Evolutionary conservation across 1,140 invertebrate genomes (phyloP).

Genomic region (Drosophila kikkawai): DNA sequence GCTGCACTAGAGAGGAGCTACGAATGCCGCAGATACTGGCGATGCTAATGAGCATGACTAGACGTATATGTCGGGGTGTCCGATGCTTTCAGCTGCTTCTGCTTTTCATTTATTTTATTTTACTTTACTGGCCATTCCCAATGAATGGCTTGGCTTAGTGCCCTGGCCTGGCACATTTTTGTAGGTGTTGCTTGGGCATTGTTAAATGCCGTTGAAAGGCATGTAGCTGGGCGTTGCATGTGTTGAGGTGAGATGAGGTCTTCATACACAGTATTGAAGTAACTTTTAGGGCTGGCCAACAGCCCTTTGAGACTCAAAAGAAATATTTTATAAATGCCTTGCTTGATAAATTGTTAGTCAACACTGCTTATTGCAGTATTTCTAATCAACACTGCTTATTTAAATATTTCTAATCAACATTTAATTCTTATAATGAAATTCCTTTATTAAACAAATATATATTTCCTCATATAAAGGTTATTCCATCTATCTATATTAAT

Average conservation of each 20-base stretch:
- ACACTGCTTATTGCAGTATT: not conserved
- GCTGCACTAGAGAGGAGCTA: conserved; percentile 36
- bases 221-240: conserved; percentile 51
- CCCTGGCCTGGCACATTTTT: conserved; percentile 40
- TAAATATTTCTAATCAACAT: too few species aligned
- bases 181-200: conserved; percentile 62
- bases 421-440: not conserved
- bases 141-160: conserved; percentile 21
- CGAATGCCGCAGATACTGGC: conserved; percentile 20
- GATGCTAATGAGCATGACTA: conserved; percentile 82
- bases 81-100: conserved; percentile 2
- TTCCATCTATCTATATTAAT: too few species aligned
- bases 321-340: not conserved
- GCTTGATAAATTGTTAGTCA: not conserved
- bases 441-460: too few species aligned
- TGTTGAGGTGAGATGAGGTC: conserved; percentile 29
- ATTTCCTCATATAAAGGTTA: not conserved
- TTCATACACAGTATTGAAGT: not conserved
- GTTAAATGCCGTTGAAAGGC: conserved; percentile 60
- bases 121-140: conserved; percentile 6
- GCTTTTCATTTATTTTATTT: conserved; percentile 4
- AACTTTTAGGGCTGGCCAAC: conserved; percentile 5
- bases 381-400: too few species aligned
- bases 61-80: conserved; percentile 52
- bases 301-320: not conserved